phyloP scores from a whole-genome alignment of 1,140 invertebrate genomes.

The Calosoma granatense region DNA sequence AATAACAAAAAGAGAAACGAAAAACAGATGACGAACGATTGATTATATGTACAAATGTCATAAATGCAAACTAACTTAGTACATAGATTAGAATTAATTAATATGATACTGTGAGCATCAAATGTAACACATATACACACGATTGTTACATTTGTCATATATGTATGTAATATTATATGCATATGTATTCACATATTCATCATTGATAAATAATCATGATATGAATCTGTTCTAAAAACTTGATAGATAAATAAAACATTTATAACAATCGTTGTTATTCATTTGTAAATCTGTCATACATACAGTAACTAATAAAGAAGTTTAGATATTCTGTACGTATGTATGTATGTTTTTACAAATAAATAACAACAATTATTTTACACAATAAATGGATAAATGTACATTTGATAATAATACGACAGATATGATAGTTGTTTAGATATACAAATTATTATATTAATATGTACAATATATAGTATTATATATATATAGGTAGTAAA shows the following conservation, averaged over 20 bases:
- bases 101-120: slow-evolving; percentile 6
- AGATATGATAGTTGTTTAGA: slow-evolving; percentile 4
- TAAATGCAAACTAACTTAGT: slow-evolving; percentile 5
- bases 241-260: slow-evolving; percentile 7
- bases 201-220: slow-evolving; percentile 5
- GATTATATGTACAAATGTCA: slow-evolving; percentile 5
- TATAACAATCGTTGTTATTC: background rate
- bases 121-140: background rate
- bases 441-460: slow-evolving; percentile 9
- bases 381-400: slow-evolving; percentile 1
- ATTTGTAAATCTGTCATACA: too few relatives aligned
- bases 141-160: slow-evolving; percentile 7
- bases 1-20: slow-evolving; percentile 6
- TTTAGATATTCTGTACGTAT: too few relatives aligned
- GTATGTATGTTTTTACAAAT: background rate
- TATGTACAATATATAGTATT: too few relatives aligned
- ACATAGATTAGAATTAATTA: too few relatives aligned
- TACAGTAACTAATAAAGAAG: too few relatives aligned
- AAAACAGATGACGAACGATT: background rate
- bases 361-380: background rate
- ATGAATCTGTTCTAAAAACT: slow-evolving; percentile 6
- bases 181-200: background rate
- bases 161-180: background rate
- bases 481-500: too few relatives aligned
- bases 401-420: background rate